A percentile compares a stretch with the other conserved stretches of the same genome.
Conservation (phyloP, 2,797 vertebrate genomes). For the Natrix natrix region DNA sequence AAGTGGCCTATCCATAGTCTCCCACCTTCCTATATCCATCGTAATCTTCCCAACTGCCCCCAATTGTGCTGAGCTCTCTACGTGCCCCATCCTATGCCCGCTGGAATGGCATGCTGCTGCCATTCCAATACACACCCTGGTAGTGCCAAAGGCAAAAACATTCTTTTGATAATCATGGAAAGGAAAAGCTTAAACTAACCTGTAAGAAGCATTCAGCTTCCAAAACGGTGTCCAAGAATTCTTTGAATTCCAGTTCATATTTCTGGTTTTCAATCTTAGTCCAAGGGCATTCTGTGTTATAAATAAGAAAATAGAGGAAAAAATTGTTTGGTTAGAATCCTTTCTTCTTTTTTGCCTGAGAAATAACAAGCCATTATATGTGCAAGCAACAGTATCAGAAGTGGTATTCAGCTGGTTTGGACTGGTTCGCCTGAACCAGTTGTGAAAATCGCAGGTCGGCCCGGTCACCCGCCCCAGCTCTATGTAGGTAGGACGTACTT, state of each 20-base stretch:
- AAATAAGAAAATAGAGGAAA: constrained; percentile 2
- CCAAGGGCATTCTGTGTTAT: constrained; percentile 81
- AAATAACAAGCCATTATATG: not conserved
- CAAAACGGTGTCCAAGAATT: constrained; percentile 80
- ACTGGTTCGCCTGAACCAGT: too few species aligned
- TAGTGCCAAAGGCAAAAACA: not conserved
- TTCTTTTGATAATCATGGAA: not conserved
- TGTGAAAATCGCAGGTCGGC: too few species aligned
- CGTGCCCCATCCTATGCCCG: not conserved
- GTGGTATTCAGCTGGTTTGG: too few species aligned
- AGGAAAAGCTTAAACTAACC: constrained; percentile 67
- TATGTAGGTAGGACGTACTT: too few species aligned
- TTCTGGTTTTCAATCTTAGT: constrained; percentile 72
- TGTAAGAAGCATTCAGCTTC: constrained; percentile 86
- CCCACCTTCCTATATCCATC: not conserved
- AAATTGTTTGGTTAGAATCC: not conserved
- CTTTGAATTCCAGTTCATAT: constrained; percentile 73
- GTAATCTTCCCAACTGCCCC: not conserved
- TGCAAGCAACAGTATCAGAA: not conserved
- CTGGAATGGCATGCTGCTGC: not conserved
- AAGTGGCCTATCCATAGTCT: not conserved
- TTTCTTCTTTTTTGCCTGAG: not conserved
- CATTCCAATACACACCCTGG: not conserved
- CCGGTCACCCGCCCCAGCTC: too few species aligned
- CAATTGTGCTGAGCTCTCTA: not conserved